Conservation (phyloP, 2,113 vertebrate genomes). For the Caranx ignobilis region DNA sequence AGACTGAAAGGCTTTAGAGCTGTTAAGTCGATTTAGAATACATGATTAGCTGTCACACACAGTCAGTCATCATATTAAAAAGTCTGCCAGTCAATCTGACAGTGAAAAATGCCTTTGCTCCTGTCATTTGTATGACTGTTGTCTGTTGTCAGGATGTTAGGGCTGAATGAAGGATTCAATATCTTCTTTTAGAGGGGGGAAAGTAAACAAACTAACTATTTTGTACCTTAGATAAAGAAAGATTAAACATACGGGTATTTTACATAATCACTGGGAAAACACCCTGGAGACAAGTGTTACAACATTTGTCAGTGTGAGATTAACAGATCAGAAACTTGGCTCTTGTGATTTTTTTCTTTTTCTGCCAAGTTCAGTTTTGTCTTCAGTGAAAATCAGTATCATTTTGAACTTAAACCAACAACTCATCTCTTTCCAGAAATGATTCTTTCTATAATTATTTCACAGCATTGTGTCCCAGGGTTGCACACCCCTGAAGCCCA, state of each 20-base stretch:
- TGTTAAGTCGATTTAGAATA: conserved; percentile 42
- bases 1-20: conserved; percentile 38
- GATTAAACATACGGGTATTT: background rate
- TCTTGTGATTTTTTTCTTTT: background rate
- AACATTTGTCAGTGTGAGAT: background rate
- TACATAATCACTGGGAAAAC: background rate
- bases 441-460: background rate
- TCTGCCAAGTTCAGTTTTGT: background rate
- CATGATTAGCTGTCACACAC: conserved; percentile 60
- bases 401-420: conserved; percentile 16
- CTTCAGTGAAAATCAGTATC: background rate
- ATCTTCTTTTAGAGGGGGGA: conserved; percentile 19
- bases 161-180: conserved; percentile 28
- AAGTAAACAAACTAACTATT: conserved; percentile 19
- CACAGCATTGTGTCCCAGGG: conserved; percentile 8
- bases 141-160: conserved; percentile 8
- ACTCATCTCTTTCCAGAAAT: conserved; percentile 22
- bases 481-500: conserved; percentile 39
- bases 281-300: background rate
- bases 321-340: background rate
- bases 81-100: conserved; percentile 57
- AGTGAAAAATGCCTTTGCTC: conserved; percentile 33
- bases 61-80: conserved; percentile 35
- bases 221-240: conserved; percentile 3
- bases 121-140: conserved; percentile 20